Evolutionary conservation across 1,140 invertebrate genomes (phyloP).

Genomic region (Prorops nasuta): DNA sequence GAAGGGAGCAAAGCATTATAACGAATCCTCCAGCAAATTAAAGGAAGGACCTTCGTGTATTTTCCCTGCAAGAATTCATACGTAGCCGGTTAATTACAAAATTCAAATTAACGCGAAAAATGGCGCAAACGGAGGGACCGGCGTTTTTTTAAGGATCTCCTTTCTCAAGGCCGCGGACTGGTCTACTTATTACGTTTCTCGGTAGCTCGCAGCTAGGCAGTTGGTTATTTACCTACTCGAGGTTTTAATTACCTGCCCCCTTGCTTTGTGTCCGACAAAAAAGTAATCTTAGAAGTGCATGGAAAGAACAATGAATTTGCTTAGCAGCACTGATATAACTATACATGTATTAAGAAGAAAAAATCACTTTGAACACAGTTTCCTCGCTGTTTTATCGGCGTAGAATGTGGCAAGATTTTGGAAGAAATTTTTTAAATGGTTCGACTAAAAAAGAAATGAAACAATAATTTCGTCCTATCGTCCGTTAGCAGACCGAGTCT

Average conservation of each 20-base stretch:
- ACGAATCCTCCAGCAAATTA: constrained; percentile 53
- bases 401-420: too few relatives aligned
- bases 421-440: too few relatives aligned
- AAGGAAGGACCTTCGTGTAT: constrained; percentile 50
- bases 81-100: constrained; percentile 55
- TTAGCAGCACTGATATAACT: too few relatives aligned
- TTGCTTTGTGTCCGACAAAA: constrained; percentile 27
- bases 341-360: too few relatives aligned
- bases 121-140: constrained; percentile 40
- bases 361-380: too few relatives aligned
- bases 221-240: constrained; percentile 58
- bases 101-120: constrained; percentile 59
- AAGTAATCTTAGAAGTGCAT: constrained; percentile 38
- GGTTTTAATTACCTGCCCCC: constrained; percentile 53
- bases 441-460: too few relatives aligned
- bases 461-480: too few relatives aligned
- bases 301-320: too few relatives aligned
- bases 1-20: constrained; percentile 28
- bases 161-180: constrained; percentile 50
- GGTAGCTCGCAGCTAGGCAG: constrained; percentile 38
- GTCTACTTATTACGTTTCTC: constrained; percentile 40
- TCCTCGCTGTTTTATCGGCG: too few relatives aligned
- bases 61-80: constrained; percentile 45
- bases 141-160: constrained; percentile 47
- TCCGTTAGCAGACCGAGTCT: too few relatives aligned